A percentile compares a stretch with the other conserved stretches of the same genome.
Conservation (phyloP, 2,888 invertebrate genomes). For the Diloba caeruleocephala region DNA sequence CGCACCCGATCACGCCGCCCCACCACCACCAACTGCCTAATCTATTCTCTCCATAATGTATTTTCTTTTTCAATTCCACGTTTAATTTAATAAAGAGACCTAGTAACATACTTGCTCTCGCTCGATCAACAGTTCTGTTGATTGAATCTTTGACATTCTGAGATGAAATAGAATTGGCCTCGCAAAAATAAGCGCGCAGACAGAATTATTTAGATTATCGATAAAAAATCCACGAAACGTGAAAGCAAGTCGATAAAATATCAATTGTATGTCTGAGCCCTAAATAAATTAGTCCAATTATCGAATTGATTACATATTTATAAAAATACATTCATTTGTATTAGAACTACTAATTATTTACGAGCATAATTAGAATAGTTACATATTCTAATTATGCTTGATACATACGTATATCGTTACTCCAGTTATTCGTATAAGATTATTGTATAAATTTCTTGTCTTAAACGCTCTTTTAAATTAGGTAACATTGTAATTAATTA, state of each 20-base stretch:
- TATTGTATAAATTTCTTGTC: no score
- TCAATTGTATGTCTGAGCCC: no score
- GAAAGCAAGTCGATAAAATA: background rate
- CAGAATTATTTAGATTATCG: slow-evolving; percentile 15
- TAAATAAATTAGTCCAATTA: no score
- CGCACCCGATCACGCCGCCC: slow-evolving; percentile 41
- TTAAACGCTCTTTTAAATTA: no score
- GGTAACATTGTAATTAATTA: no score
- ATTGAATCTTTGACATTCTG: slow-evolving; percentile 35
- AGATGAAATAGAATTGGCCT: slow-evolving; percentile 24
- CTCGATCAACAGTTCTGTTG: slow-evolving; percentile 29
- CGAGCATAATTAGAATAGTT: no score
- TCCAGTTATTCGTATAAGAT: slow-evolving; percentile 4
- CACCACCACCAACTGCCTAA: slow-evolving; percentile 65
- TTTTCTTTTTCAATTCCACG: slow-evolving; percentile 53
- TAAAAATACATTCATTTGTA: no score
- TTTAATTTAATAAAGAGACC: slow-evolving; percentile 44
- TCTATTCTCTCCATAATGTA: slow-evolving; percentile 67
- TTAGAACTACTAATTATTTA: no score
- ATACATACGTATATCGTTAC: slow-evolving; percentile 16
- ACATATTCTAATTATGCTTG: slow-evolving; percentile 6
- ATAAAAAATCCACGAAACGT: background rate
- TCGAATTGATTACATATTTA: no score
- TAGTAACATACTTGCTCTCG: slow-evolving; percentile 25
- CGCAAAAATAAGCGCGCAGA: slow-evolving; percentile 13